Percentiles rank a stretch among this genome's conserved stretches.
Conservation (phyloP, 1,140 invertebrate genomes). For the Zaprionus ghesquierei region DNA sequence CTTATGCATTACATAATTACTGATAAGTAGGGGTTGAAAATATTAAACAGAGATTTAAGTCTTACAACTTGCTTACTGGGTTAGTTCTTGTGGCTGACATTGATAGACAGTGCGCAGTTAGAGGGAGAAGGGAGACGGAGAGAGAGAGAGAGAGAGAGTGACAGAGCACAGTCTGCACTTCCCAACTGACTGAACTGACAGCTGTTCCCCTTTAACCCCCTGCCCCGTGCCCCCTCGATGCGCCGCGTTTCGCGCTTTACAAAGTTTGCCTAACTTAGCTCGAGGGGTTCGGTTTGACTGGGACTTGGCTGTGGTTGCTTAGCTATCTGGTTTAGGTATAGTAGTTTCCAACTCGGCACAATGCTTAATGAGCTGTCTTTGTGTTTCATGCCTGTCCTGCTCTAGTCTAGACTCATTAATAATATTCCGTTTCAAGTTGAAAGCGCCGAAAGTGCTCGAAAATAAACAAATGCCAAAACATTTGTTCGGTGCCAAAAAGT, state of each 20-base stretch:
- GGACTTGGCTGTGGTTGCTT: not conserved
- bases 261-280: no score
- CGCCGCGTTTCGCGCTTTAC: not conserved
- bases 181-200: not conserved
- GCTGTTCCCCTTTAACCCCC: not conserved
- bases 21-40: not conserved
- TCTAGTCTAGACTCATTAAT: conserved; percentile 72
- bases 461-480: conserved; percentile 58
- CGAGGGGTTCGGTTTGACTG: no score
- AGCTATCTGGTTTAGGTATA: not conserved
- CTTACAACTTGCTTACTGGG: not conserved
- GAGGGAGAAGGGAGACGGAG: not conserved
- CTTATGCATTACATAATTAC: not conserved
- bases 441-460: conserved; percentile 35
- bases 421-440: conserved; percentile 72
- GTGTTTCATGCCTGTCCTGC: conserved; percentile 30
- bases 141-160: not conserved
- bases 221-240: not conserved
- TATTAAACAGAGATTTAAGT: not conserved
- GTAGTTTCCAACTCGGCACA: conserved; percentile 1
- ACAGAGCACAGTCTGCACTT: not conserved
- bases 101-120: not conserved
- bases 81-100: not conserved
- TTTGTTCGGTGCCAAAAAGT: conserved; percentile 50
- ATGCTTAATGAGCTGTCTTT: conserved; percentile 28